Conservation (phyloP, 2,113 vertebrate species). For the Acrocephalus arundinaceus region DNA sequence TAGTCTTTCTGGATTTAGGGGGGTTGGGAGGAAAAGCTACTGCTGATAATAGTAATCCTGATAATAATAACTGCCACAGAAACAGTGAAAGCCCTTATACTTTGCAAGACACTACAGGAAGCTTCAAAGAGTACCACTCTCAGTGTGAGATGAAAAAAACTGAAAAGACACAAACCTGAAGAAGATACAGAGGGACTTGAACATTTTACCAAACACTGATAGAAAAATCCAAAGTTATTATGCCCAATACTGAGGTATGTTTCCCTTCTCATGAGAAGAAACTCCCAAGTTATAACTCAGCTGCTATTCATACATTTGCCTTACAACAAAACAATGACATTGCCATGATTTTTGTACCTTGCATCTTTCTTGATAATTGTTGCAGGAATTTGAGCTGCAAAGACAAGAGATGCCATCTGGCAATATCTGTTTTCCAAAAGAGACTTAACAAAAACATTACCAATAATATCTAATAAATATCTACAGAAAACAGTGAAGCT, state of each 20-base stretch:
- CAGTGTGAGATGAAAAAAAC: not conserved
- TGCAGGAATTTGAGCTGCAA: not conserved
- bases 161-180: not conserved
- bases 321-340: not conserved
- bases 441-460: not conserved
- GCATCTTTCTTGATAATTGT: not conserved
- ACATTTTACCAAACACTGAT: not conserved
- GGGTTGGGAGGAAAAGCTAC: not conserved
- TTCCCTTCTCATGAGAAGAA: not conserved
- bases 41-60: not conserved
- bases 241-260: not conserved
- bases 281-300: not conserved
- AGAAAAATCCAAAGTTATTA: not conserved
- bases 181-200: not conserved
- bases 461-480: not conserved
- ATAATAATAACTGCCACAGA: not conserved
- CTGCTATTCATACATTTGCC: not conserved
- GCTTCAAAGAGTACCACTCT: not conserved
- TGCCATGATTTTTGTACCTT: not conserved
- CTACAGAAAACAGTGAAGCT: not conserved
- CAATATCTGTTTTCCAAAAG: not conserved
- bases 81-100: not conserved
- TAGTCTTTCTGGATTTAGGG: not conserved
- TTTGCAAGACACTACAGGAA: not conserved
- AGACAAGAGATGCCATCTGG: not conserved